Base-by-base conservation (phyloP, 2,113 vertebrate genomes). In the Mugil cephalus region DNA sequence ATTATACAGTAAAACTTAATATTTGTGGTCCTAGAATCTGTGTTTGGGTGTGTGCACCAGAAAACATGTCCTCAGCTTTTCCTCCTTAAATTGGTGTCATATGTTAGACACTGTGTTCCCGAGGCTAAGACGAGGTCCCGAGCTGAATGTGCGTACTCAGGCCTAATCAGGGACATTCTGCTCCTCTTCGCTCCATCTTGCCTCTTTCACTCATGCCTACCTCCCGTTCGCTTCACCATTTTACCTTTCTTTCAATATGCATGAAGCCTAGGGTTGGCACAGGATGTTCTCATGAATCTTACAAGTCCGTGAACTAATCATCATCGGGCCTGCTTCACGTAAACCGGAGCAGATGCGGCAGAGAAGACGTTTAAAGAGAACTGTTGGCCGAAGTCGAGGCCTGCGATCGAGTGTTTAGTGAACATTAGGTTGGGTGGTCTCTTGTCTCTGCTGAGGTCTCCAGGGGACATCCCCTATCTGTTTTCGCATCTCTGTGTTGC, bases 41-140 rank as follows among this genome's bases (percentile, higher is more conserved):
- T 11, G 51, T 78, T 50, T 62, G 10, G 10, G 30, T 51, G 45
- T 6, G 8, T 65, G 24, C 51, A 73, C 46, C 52, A 43, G 59
- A 83, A 69, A 78, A 77, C 52, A 48, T 61, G 69, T 40, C 50
- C 67, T 47, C 47, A 45, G 55, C 30, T 34, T 36, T n/a, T 55
- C 19, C 30, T 40, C 14, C 34, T 24, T 69, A 86, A 80, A 89
- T 90, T 70, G 60, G 34, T 47, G 61, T 87, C 71, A 79, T 86
- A 80, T 79, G 69, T 77, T 42, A 52, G 79, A 82, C 69, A 43
- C 61, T 63, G 60, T 71, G 48, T 65, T 83, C 67, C 54, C 15
- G 24, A 76, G 56, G 62, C 82, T 14, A 39, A 74, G 46, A 70
- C 34, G 7, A 74, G 19, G 70, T 58, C 64, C 59, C 35, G 38